These are phyloP conservation scores for Calidris pygmaea DNA, from an alignment of 2,113 vertebrate species.

Conservation along the genomic window DNA sequence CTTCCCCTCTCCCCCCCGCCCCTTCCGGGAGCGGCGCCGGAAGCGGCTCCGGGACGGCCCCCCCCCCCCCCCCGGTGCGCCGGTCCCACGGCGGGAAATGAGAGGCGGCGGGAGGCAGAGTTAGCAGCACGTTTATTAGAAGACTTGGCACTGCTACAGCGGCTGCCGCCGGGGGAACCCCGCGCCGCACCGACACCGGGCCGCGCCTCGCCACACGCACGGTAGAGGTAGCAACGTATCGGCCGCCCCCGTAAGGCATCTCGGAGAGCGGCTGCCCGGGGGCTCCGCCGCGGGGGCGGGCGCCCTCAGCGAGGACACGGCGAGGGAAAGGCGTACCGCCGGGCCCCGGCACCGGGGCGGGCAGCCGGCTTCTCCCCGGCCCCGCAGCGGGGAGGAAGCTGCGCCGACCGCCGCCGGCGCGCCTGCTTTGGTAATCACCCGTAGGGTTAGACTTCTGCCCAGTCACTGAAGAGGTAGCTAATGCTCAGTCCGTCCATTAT, in stretches of 20 bases:
- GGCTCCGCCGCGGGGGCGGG: neutral
- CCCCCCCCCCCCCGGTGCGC: neutral
- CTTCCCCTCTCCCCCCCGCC: neutral
- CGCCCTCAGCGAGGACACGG: neutral
- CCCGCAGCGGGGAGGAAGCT: neutral
- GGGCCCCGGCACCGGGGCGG: neutral
- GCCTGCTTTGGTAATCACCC: constrained; percentile 62
- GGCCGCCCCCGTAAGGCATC: constrained; percentile 35
- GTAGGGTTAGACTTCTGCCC: constrained; percentile 65
- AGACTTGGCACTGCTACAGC: constrained; percentile 54
- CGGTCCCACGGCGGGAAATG: neutral
- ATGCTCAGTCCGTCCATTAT: constrained; percentile 65
- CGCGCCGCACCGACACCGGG: neutral
- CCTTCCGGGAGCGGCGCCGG: neutral
- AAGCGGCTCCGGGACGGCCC: neutral
- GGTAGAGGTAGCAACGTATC: constrained; percentile 48
- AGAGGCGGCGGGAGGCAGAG: constrained; percentile 24
- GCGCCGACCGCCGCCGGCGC: neutral
- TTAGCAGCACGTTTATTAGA: constrained; percentile 63
- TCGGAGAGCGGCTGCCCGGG: neutral
- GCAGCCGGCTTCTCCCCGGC: neutral
- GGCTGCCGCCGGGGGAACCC: constrained; percentile 19
- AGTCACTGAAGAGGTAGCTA: constrained; percentile 79
- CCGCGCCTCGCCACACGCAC: neutral
- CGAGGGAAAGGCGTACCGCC: neutral